phyloP scores from a whole-genome alignment of 2,113 vertebrate genomes.

The Smithornis capensis region DNA sequence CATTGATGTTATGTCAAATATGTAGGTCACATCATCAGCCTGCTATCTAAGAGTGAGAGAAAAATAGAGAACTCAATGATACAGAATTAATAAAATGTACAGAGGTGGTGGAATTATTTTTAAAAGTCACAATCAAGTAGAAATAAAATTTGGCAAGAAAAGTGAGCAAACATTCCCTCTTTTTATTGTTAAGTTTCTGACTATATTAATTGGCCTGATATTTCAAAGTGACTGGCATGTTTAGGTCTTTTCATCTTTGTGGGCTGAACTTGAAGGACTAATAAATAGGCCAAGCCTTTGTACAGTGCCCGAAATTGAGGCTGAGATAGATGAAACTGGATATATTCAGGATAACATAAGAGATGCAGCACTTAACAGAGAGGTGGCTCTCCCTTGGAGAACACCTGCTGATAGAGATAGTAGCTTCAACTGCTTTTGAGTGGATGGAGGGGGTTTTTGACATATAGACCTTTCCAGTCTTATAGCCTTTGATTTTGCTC shows the following conservation, averaged over 20 bases:
- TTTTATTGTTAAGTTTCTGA: neutral
- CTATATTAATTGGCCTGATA: neutral
- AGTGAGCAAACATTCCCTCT: neutral
- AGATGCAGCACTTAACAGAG: neutral
- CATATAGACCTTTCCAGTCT: neutral
- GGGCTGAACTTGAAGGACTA: neutral
- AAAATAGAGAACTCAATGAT: neutral
- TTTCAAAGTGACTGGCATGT: constrained; percentile 8
- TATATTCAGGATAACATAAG: neutral
- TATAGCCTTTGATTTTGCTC: constrained; percentile 24
- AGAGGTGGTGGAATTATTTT: constrained; percentile 4
- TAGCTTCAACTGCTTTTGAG: neutral
- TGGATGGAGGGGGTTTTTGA: neutral
- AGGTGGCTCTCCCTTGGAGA: neutral
- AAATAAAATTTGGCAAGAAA: constrained; percentile 8
- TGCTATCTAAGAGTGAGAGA: neutral
- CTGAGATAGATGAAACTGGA: neutral
- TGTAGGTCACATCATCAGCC: constrained; percentile 30
- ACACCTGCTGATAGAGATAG: neutral
- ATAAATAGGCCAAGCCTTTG: neutral
- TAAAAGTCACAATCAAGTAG: constrained; percentile 5
- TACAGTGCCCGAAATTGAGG: neutral
- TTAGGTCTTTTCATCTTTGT: neutral
- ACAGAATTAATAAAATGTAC: neutral
- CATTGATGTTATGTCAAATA: constrained; percentile 57